Conservation (phyloP, 2,797 vertebrate species). For the Gephyroberyx darwinii region DNA sequence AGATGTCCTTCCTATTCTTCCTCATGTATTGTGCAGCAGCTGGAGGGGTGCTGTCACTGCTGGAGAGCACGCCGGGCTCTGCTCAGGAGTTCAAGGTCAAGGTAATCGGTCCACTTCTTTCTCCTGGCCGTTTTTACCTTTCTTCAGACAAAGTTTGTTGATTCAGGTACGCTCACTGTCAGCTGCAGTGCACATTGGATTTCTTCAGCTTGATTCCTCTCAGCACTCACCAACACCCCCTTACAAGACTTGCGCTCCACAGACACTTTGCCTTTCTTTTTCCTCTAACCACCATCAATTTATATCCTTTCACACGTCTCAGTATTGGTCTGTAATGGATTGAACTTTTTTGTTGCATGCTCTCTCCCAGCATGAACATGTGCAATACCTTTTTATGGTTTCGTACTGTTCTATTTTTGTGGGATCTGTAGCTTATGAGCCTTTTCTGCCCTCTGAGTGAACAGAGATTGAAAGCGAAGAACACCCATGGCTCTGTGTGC, state of each 20-base stretch:
- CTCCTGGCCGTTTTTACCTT: not conserved
- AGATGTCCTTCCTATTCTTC: constrained; percentile 82
- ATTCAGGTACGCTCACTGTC: constrained; percentile 1
- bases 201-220: not conserved
- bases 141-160: not conserved
- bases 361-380: constrained; percentile 6
- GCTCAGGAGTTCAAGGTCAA: constrained; percentile 81
- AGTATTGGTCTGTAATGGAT: constrained; percentile 24
- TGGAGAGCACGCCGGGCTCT: constrained; percentile 75
- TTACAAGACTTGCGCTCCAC: too few relatives aligned
- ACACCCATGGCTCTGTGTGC: not conserved
- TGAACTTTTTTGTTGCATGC: constrained; percentile 6
- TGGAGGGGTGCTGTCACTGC: constrained; percentile 73
- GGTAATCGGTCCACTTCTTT: constrained; percentile 55
- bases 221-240: not conserved
- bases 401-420: constrained; percentile 8
- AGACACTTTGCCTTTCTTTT: constrained; percentile 7
- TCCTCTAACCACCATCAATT: constrained; percentile 13
- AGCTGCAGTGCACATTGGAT: constrained; percentile 4
- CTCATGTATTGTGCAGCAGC: constrained; percentile 78
- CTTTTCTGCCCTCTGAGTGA: not conserved
- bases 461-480: not conserved
- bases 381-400: not conserved
- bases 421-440: not conserved
- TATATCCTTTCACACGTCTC: not conserved